Conservation (phyloP, 2,888 invertebrate species). For the Phanerotoma sp. region DNA sequence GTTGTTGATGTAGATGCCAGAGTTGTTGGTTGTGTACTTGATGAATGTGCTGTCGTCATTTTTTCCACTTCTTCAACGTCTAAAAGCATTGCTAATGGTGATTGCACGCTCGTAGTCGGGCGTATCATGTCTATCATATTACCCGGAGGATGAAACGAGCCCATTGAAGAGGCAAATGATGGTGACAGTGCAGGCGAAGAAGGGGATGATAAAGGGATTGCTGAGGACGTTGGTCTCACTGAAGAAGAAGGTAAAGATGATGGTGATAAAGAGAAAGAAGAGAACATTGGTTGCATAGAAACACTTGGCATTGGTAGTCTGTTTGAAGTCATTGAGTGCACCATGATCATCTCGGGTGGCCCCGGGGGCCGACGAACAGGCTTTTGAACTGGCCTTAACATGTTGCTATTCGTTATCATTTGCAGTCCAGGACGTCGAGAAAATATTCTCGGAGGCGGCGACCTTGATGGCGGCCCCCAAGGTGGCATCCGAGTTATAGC, state of each 20-base stretch:
- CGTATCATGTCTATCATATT: neutral
- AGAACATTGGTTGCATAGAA: neutral
- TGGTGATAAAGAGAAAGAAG: no score
- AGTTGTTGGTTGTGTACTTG: neutral
- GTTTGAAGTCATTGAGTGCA: neutral
- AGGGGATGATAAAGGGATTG: no score
- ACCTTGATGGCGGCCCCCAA: neutral
- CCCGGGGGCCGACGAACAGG: neutral
- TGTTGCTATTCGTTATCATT: neutral
- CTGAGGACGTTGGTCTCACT: no score
- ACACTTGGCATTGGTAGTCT: neutral
- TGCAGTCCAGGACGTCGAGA: neutral
- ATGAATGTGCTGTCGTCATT: neutral
- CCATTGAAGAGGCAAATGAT: neutral
- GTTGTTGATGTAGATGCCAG: constrained; percentile 17
- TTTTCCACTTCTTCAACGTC: neutral
- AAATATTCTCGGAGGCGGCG: neutral
- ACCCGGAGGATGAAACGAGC: neutral
- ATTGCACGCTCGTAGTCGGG: neutral
- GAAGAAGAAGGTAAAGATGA: no score
- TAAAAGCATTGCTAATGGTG: constrained; percentile 4
- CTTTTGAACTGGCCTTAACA: neutral
- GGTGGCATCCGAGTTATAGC: neutral
- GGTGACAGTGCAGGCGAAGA: neutral
- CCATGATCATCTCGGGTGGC: neutral